A percentile compares a stretch with the other conserved stretches of the same genome.
phyloP scores from a whole-genome alignment of 2,888 invertebrate genomes.

The Stenchaetothrips biformis region DNA sequence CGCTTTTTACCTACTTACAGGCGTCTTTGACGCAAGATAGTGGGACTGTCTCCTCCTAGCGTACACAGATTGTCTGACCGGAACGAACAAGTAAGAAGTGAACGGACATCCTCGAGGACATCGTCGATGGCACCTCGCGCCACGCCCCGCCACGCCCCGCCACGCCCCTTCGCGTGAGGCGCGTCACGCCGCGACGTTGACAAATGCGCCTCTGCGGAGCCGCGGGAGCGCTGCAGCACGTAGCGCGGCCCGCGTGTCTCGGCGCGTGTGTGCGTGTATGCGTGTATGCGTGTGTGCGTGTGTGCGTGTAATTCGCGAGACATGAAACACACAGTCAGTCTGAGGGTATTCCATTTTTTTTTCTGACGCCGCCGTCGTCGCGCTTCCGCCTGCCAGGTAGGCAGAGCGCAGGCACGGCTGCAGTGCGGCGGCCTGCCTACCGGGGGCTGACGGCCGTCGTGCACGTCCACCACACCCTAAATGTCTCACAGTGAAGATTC shows the following conservation, averaged over 20 bases:
- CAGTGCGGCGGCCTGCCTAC: background rate
- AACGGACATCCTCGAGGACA: no score
- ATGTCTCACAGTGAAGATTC: no score
- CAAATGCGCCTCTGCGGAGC: conserved; percentile 11
- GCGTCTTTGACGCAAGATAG: no score
- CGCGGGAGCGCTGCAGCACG: background rate
- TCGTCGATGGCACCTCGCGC: background rate
- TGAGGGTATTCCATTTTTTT: background rate
- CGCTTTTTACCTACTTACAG: no score
- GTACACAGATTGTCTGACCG: background rate
- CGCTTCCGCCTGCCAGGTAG: background rate
- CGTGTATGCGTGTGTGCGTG: no score
- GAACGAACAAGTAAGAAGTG: background rate
- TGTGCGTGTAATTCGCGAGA: no score
- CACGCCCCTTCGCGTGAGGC: background rate
- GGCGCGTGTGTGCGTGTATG: background rate
- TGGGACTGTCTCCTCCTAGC: no score
- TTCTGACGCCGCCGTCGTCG: background rate
- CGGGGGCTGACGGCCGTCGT: background rate
- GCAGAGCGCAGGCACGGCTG: background rate
- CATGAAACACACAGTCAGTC: no score
- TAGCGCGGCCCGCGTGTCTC: background rate
- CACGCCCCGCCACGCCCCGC: background rate
- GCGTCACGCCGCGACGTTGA: background rate
- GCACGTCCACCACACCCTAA: no score